These are phyloP conservation scores for Acronicta psi DNA, from an alignment of 2,888 invertebrate species.

Conservation along the genomic window DNA sequence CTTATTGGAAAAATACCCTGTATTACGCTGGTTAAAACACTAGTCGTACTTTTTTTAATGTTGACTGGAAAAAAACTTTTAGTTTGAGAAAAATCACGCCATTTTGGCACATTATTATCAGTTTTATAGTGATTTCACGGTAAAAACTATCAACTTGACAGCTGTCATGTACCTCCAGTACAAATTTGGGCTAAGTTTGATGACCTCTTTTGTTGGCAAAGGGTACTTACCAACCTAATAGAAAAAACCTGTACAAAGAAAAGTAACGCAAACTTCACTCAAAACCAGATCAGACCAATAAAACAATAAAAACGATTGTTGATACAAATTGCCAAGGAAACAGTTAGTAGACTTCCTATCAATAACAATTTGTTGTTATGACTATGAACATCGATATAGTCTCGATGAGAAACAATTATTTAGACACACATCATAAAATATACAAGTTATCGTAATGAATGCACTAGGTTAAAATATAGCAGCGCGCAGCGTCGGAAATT, in stretches of 20 bases:
- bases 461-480: slow-evolving; percentile 41
- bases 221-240: too few relatives aligned
- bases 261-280: slow-evolving; percentile 32
- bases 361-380: slow-evolving; percentile 58
- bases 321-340: slow-evolving; percentile 57
- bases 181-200: too few relatives aligned
- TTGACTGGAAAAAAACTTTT: too few relatives aligned
- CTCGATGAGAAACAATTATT: slow-evolving; percentile 65
- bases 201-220: neutral
- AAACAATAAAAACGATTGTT: slow-evolving; percentile 44
- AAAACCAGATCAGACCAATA: slow-evolving; percentile 53
- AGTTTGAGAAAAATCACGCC: too few relatives aligned
- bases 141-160: too few relatives aligned
- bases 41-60: too few relatives aligned
- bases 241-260: slow-evolving; percentile 3
- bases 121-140: too few relatives aligned
- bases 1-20: too few relatives aligned
- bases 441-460: slow-evolving; percentile 46
- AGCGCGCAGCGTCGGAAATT: too few relatives aligned
- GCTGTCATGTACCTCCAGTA: too few relatives aligned
- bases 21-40: too few relatives aligned
- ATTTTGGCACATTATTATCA: too few relatives aligned
- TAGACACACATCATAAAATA: slow-evolving; percentile 68
- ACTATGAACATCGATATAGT: slow-evolving; percentile 47
- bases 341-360: slow-evolving; percentile 57